Base-by-base conservation (phyloP, 2,113 vertebrate species). In the Xenopus borealis region DNA sequence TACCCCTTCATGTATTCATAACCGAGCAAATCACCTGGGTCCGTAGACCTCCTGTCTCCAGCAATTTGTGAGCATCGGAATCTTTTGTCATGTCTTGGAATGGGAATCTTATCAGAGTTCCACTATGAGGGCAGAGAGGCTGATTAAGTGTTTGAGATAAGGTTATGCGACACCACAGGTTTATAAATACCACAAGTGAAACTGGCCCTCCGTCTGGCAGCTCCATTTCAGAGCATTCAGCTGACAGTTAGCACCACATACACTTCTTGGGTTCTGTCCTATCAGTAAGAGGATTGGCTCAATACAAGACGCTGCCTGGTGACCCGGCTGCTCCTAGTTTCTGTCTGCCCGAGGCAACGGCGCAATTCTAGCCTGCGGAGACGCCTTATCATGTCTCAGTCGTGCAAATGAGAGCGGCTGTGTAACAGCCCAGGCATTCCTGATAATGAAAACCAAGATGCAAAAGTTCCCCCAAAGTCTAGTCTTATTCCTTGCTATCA, bases 61-160 rank as follows among this genome's bases (percentile, higher is more conserved):
- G 82, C 62, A 83, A 88, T 87, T 89, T 82, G 81, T 82, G 84
- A 84, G 80, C 85, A 86, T 88, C 85, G 86, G 83, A 33, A 67
- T 73, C 84, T 84, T 88, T 88, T 88, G 88, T 88, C 81, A 80
- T 79, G 81, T 83, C 0, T 71, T 12, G 23, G 81, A 88, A 87
- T 17, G 67, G 82, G 85, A 86, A 84, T 81, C 81, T 0, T 69
- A 80, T 82, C 86, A 82, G 83, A 80, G 81, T 86, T 88, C 81
- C 84, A 82, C 0, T 77, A 44, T 62, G 78, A 52, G 72, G 66
- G 77, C 72, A 68, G 74, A 75, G 80, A 79, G 81, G 76, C 84
- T 71, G 86, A 88, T 88, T 81, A 85, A 86, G 85, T 85, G 83
- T 84, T 86, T 81, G 81, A 85, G 89, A 90, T 90, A 88, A 88